Base-by-base conservation (phyloP, 2,113 vertebrate genomes). In the Myotis lucifugus region DNA sequence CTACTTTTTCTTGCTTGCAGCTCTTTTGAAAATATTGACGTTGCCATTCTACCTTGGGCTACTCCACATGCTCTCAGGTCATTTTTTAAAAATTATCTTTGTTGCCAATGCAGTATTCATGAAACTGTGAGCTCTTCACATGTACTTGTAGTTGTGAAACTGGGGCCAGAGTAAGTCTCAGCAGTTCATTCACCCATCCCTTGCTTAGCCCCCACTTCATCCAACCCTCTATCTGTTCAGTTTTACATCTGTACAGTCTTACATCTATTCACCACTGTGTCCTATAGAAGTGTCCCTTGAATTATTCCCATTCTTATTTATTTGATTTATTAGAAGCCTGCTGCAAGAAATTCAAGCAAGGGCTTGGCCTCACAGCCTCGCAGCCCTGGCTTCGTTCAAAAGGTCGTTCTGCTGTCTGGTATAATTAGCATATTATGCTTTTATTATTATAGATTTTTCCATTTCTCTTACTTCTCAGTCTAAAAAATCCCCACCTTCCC, bases 1-100 rank as follows among this genome's bases (percentile, higher is more conserved):
- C 37, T 73, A 42, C 19, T 70, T 95, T 92, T 12, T 12, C 56
- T 85, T 74, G 72, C 37, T 90, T 93, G 69, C 4, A 74, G 73
- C 14, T 61, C 37, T 85, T 97, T 93, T 25, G 76, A 92, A 90
- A 90, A 42, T 56, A 88, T 19, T 64, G 32, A 92, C 52, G 56
- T 74, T 76, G 8, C 6, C n/a, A 76, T 76, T 27, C 13, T 7
- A 37, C 27, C 12, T 72, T 64, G 64, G 48, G 13, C 18, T 64
- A 27, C 3, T 92, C 76, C 76, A 79, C 27, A 50, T 42, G 34
- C 25, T 42, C 70, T 88, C 37, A 76, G 34, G 56, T 66, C 83
- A 96, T 95, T 67, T 74, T 52, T 91, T 61, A 27, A 11, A 37
- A 42, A 8, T 67, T 64, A 50, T 59, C 67, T 34, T 89, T 69